These are phyloP conservation scores for Laupala kohalensis DNA, from an alignment of 1,140 invertebrate genomes.

Conservation along the genomic window DNA sequence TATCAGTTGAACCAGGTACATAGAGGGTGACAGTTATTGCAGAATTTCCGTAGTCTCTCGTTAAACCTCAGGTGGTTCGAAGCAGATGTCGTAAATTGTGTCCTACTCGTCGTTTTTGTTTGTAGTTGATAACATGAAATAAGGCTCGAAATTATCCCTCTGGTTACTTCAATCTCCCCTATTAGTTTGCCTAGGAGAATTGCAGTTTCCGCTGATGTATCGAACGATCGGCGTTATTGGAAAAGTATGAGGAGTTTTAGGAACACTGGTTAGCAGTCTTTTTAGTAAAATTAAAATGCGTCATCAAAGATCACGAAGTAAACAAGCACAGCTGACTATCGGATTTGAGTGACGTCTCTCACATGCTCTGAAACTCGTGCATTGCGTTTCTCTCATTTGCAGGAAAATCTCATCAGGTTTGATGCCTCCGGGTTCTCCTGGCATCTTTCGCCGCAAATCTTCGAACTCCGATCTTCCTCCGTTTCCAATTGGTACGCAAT, in stretches of 20 bases:
- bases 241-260: neutral
- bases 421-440: constrained; percentile 44
- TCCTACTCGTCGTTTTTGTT: neutral
- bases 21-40: neutral
- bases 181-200: neutral
- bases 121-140: neutral
- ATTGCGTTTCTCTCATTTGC: no score
- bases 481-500: constrained; percentile 13
- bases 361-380: no score
- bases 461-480: constrained; percentile 27
- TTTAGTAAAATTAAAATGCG: neutral
- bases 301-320: neutral
- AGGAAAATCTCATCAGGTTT: constrained; percentile 49
- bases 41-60: neutral
- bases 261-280: neutral
- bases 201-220: neutral
- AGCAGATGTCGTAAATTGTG: neutral
- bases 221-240: neutral
- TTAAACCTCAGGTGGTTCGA: neutral
- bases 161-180: neutral
- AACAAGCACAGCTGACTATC: neutral
- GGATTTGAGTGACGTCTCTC: neutral
- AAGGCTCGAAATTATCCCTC: neutral
- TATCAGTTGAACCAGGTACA: neutral
- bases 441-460: constrained; percentile 49